Evolutionary conservation across 2,888 invertebrate species (phyloP).

Genomic region (Phymatocera aterrima): DNA sequence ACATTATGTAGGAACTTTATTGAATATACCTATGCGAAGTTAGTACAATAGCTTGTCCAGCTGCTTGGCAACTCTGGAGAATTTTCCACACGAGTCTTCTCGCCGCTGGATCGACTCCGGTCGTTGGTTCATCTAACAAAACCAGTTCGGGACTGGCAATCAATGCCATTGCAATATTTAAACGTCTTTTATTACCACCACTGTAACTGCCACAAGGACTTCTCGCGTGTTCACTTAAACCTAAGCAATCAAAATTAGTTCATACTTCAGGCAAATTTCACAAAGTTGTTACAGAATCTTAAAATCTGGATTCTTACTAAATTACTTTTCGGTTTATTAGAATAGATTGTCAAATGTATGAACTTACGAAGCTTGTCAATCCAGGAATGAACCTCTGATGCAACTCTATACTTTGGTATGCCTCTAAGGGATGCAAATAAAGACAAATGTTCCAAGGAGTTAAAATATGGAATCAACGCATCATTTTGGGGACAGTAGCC

Average conservation of each 20-base stretch:
- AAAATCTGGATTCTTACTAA: not conserved
- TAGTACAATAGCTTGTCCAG: constrained; percentile 27
- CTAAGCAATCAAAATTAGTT: not conserved
- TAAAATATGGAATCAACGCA: constrained; percentile 19
- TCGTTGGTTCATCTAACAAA: constrained; percentile 30
- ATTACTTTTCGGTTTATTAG: not conserved
- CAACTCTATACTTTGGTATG: not conserved
- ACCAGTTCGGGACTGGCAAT: constrained; percentile 2
- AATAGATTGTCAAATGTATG: not conserved
- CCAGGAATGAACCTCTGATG: constrained; percentile 7
- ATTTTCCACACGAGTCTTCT: constrained; percentile 17
- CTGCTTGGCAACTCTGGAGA: constrained; percentile 12
- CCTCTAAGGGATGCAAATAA: constrained; percentile 13
- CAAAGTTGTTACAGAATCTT: not conserved
- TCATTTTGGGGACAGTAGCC: constrained; percentile 33
- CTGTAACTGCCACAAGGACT: constrained; percentile 18
- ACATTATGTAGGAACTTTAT: not conserved
- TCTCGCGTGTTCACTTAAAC: not conserved
- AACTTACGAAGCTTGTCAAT: constrained; percentile 24
- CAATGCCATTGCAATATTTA: constrained; percentile 30
- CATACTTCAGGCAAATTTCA: too few species aligned
- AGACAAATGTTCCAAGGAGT: constrained; percentile 4
- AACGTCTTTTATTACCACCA: constrained; percentile 13
- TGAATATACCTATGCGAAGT: constrained; percentile 22
- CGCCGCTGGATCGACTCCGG: constrained; percentile 16